Base-by-base conservation (phyloP, 2,797 vertebrate species). In the Macropus fuliginosus region DNA sequence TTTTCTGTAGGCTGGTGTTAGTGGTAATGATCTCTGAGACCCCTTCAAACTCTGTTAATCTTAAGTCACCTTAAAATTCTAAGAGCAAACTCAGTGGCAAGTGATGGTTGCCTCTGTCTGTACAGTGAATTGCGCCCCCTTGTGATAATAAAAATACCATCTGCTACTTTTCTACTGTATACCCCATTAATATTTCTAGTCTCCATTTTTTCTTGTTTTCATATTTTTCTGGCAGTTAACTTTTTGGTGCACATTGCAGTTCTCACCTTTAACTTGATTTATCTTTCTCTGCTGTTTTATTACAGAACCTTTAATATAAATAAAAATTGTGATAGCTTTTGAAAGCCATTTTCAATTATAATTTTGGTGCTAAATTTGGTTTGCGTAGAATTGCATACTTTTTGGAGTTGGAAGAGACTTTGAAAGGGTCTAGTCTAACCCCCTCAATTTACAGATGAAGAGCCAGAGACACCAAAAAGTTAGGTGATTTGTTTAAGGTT, bases 41-140 rank as follows among this genome's bases (percentile, higher is more conserved):
- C 18, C 21, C 40, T 81, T 81, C 40, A 46, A 87, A 24, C 40
- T 46, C 34, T n/a, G 34, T n/a, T n/a, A 40, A 87, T 87, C 74
- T 46, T 81, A 81, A 87, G 50, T 27, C 24, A 87, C 2, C n/a
- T 81, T 87, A 27, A 27, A 87, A 87, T 87, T 87, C 40, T 10
- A 46, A 87, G 40, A 40, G n/a, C n/a, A 74, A 74, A 40, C 21
- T 81, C 21, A 81, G 74, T 40, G 74, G 40, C n/a, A 81, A 21
- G n/a, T 87, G 74, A 46, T 27, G 21, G 28, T 55, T 55, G 52
- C 74, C 29, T 31, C 62, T 93, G 52, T 59, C 96, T 96, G 28
- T 50, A 92, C 56, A 96, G 98, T 34, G 93, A 96, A 96, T 97
- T 93, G 59, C 97, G 95, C 98, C 98, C 98, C 98, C 98, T 98